Percentiles rank a stretch among this genome's conserved stretches.
Conservation (phyloP, 2,113 vertebrate genomes). For the Setophaga kirtlandii region DNA sequence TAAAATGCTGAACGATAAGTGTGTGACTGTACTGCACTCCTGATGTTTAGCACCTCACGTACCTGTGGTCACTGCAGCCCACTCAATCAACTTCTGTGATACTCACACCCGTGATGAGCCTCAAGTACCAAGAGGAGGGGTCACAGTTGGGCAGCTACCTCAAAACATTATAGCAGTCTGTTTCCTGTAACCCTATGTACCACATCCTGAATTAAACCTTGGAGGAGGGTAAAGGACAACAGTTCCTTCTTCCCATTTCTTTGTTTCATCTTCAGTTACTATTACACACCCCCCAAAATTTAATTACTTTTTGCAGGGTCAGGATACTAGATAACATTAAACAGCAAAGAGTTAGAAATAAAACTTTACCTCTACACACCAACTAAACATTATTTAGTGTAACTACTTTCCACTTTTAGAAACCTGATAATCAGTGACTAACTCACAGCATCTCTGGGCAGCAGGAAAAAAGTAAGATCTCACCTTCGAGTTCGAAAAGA, state of each 20-base stretch:
- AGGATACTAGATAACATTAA: background rate
- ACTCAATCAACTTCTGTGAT: background rate
- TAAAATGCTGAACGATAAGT: background rate
- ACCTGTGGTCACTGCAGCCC: background rate
- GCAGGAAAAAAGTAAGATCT: background rate
- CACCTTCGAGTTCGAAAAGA: background rate
- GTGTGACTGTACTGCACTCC: background rate
- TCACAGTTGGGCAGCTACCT: background rate
- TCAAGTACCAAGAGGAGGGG: background rate
- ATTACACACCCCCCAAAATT: accelerated
- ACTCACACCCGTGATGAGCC: background rate
- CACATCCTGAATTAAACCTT: background rate
- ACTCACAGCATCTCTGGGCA: background rate
- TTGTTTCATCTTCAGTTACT: background rate
- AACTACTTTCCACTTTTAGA: background rate
- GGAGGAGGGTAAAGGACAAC: background rate
- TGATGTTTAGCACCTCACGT: background rate
- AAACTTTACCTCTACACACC: background rate
- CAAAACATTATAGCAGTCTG: background rate
- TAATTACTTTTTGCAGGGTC: background rate
- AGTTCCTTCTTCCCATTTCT: background rate
- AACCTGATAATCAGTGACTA: background rate
- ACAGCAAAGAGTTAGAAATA: background rate
- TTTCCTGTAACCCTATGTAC: background rate
- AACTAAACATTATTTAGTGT: background rate